These are phyloP conservation scores for Tenualosa ilisha DNA, from an alignment of 2,797 vertebrate genomes.

Conservation along the genomic window DNA sequence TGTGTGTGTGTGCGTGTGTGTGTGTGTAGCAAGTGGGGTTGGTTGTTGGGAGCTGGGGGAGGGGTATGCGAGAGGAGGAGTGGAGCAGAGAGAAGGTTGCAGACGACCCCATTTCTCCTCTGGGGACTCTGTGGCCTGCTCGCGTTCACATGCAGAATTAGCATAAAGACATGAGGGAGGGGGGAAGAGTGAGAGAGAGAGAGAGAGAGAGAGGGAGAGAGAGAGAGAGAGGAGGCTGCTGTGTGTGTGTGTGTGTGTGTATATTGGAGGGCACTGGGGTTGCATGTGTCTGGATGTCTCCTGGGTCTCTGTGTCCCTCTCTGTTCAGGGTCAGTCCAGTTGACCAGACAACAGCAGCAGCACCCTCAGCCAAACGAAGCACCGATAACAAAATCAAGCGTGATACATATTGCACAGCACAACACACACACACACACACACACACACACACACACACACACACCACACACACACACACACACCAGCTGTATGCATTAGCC, in stretches of 20 bases:
- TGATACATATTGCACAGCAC: background rate
- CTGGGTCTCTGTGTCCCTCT: constrained; percentile 39
- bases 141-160: constrained; percentile 58
- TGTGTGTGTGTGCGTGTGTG: background rate
- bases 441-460: background rate
- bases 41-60: constrained; percentile 38
- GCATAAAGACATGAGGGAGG: constrained; percentile 43
- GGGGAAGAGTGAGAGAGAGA: constrained; percentile 28
- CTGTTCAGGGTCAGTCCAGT: constrained; percentile 41
- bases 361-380: background rate
- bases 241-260: constrained; percentile 46
- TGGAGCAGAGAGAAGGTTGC: constrained; percentile 56
- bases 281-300: constrained; percentile 40
- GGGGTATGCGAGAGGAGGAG: constrained; percentile 38
- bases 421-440: background rate
- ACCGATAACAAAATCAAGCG: constrained; percentile 9
- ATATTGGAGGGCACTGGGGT: constrained; percentile 32
- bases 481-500: background rate
- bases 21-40: constrained; percentile 47
- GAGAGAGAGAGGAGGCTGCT: constrained; percentile 43
- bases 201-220: constrained; percentile 33
- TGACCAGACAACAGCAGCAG: background rate
- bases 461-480: background rate
- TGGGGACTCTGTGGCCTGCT: constrained; percentile 56
- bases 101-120: constrained; percentile 70